Evolutionary conservation across 2,113 vertebrate species (phyloP), one percentile per base, ranked within the genome.

Genomic region (Cyprinodon tularosa): DNA sequence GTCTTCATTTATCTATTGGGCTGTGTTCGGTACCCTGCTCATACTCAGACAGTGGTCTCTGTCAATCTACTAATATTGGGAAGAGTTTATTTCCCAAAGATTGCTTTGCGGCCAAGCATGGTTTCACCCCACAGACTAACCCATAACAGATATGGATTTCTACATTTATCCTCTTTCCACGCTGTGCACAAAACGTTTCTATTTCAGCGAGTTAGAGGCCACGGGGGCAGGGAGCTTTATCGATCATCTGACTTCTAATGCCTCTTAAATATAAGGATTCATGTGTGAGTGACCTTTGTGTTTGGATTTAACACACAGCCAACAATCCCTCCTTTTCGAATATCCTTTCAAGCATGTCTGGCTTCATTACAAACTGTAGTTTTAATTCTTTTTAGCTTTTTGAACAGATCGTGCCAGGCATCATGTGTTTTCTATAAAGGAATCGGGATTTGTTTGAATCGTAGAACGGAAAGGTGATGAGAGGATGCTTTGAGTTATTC

Each of bases 161-260:
- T 64, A 20, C 70, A 10, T 84, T 88, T 88, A 82, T 68, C 69
- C 81, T 65, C 75, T 72, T n/a, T 3, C 72, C 80, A 66, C 64
- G 69, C 70, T 45, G 12, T 10, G 3, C 70, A 12, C 86, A 88
- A 29, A 85, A 89, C 84, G 77, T 88, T 90, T 90, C 85, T 82
- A 78, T 85, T 86, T 77, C 74, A 74, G 38, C 71, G 85, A 88
- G 75, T 14, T 81, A 48, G 88, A 61, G 42, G 74, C 84, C 76
- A 68, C 3, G 7, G 38, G 47, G 73, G 68, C 71, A 4, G 66
- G n/a, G 82, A 57, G 59, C 82, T 90, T 84, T 89, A 88, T 86
- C 65, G 82, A 89, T 88, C 84, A 86, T 85, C 86, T 87, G 89
- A 91, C 91, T 90, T 83, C 76, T 90, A 90, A 88, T 88, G 84